These are phyloP conservation scores for Pteria penguin DNA, from an alignment of 2,888 invertebrate genomes.

Conservation along the genomic window DNA sequence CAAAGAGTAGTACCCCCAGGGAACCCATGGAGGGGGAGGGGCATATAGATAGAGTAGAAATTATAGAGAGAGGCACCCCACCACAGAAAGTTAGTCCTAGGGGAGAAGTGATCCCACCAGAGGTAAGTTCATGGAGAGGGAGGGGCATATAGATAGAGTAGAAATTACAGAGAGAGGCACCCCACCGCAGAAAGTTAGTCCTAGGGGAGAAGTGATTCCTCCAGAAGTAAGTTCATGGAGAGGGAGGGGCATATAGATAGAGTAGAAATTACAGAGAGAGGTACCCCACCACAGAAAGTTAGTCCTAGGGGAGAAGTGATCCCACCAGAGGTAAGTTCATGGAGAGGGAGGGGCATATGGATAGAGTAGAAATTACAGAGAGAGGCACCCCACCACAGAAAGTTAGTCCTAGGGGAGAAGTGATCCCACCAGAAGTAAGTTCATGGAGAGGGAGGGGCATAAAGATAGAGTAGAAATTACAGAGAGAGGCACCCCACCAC, in stretches of 20 bases:
- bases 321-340: background rate
- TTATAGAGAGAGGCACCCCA: constrained; percentile 17
- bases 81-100: constrained; percentile 37
- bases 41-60: constrained; percentile 24
- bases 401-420: constrained; percentile 30
- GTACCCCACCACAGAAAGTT: constrained; percentile 22
- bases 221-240: too few relatives aligned
- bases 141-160: background rate
- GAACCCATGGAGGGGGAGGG: constrained; percentile 36
- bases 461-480: constrained; percentile 24
- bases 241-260: constrained; percentile 28
- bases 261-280: constrained; percentile 17
- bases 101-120: background rate
- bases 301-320: constrained; percentile 27
- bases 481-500: constrained; percentile 19
- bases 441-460: constrained; percentile 15
- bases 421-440: background rate
- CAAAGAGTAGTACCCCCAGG: constrained; percentile 34
- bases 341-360: background rate
- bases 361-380: background rate
- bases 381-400: constrained; percentile 16
- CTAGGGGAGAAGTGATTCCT: constrained; percentile 16
- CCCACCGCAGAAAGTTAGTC: constrained; percentile 31
- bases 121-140: background rate
- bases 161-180: background rate